Conservation (phyloP, 2,113 vertebrate genomes). For the Forbesichthys papilliferus region DNA sequence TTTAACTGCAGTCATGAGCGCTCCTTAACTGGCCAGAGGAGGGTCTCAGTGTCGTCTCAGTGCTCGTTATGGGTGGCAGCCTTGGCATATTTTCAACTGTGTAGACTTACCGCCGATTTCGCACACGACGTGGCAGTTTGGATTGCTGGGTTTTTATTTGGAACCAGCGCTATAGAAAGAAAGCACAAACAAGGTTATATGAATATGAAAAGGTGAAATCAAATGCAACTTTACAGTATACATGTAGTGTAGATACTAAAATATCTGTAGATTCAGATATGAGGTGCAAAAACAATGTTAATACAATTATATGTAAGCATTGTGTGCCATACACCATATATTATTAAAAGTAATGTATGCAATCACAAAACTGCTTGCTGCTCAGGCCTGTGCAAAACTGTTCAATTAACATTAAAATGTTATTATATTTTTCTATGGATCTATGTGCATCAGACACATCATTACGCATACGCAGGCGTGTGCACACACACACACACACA, state of each 20-base stretch:
- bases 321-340: no score
- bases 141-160: background rate
- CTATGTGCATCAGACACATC: background rate
- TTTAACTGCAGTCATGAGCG: slow-evolving; percentile 47
- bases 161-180: background rate
- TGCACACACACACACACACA: background rate
- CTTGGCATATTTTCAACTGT: slow-evolving; percentile 65
- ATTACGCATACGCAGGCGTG: no score
- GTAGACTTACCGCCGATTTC: slow-evolving; percentile 52
- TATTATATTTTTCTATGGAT: slow-evolving; percentile 10
- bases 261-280: no score
- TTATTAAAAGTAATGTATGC: no score
- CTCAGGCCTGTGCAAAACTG: no score
- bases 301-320: no score
- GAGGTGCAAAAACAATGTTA: no score
- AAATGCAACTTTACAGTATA: no score
- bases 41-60: slow-evolving; percentile 57
- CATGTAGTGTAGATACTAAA: no score
- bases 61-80: slow-evolving; percentile 67
- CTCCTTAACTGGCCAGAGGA: slow-evolving; percentile 66
- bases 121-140: slow-evolving; percentile 53
- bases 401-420: no score
- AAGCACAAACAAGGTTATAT: background rate
- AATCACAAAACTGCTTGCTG: no score
- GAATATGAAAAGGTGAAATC: no score